Conservation (phyloP, 2,113 vertebrate genomes). For the Cathartes aura region DNA sequence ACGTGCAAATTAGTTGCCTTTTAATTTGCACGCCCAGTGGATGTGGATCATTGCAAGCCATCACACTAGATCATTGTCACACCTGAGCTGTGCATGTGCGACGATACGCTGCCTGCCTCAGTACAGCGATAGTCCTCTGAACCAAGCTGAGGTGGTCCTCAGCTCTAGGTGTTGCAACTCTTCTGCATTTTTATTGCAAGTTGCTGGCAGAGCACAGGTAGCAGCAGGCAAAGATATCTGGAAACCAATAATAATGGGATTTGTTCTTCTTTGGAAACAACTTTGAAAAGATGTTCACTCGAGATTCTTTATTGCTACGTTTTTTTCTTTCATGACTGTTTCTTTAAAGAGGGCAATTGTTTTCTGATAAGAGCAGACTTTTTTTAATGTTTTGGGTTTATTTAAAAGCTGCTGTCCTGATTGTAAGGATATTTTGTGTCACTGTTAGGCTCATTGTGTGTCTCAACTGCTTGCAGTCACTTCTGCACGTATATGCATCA, state of each 20-base stretch:
- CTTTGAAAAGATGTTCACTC: not conserved
- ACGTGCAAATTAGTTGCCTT: not conserved
- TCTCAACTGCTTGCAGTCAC: not conserved
- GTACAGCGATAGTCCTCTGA: not conserved
- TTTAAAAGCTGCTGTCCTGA: not conserved
- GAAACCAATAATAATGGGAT: not conserved
- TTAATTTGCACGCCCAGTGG: not conserved
- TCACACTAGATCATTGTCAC: not conserved
- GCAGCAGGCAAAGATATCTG: not conserved
- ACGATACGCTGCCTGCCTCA: fast-evolving
- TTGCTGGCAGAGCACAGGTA: not conserved
- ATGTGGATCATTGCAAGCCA: not conserved
- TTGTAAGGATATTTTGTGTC: not conserved
- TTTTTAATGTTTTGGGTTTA: not conserved
- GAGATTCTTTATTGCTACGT: not conserved
- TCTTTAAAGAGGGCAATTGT: not conserved
- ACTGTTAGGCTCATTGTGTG: not conserved
- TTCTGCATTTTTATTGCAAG: not conserved
- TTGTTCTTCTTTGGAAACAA: not conserved
- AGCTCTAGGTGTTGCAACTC: not conserved
- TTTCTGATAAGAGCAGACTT: not conserved
- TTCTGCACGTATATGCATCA: not conserved
- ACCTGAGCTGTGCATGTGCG: fast-evolving
- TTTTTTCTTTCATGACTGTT: not conserved
- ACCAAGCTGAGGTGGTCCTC: not conserved